Evolutionary conservation across 2,888 invertebrate species (phyloP), one percentile per base, ranked within the genome.

Genomic region (Silvanus unidentatus): DNA sequence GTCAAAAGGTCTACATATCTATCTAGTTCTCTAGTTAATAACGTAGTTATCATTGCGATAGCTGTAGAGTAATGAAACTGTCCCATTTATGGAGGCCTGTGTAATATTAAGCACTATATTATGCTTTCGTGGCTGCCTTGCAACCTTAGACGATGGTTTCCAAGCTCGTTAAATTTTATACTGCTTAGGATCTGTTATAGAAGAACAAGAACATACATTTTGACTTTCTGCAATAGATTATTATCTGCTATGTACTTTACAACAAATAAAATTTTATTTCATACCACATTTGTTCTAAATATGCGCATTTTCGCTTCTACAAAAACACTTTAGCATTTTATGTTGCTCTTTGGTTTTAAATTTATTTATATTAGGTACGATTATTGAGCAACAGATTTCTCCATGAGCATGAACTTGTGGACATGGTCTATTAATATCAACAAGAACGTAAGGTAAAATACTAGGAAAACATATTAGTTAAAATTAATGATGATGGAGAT

Each of bases 1-100:
- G 63, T 63, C 59, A 63, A 61, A 60, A 63, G 63, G 62, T 60
- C 62, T 50, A 59, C 60, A 59, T 62, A 64, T 64, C 64, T 63
- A 61, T 62, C 62, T 58, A 52, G 49, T 57, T 52, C 55, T 57
- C 58, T 57, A 61, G 62, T 62, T 63, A 62, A 64, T 63, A 63
- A 65, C 64, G 58, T 49, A 61, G 63, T 65, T 65, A 65, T 63
- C 65, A 63, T 63, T 58, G 61, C 57, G 63, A 64, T 64, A 65
- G 60, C 60, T 54, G 52, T 47, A 52, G 54, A 54, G 63, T 65
- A 65, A 65, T 63, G 65, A 64, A 65, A 64, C 62, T 65, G 65
- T 65, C 65, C 63, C 61, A 62, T 63, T 65, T 60, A 57, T 54
- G 47, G 57, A 62, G 60, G 60, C 58, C 63, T 59, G 58, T 55